Percentiles rank a stretch among this genome's conserved stretches.
phyloP scores from a whole-genome alignment of 2,113 vertebrate species.

The Columba livia region DNA sequence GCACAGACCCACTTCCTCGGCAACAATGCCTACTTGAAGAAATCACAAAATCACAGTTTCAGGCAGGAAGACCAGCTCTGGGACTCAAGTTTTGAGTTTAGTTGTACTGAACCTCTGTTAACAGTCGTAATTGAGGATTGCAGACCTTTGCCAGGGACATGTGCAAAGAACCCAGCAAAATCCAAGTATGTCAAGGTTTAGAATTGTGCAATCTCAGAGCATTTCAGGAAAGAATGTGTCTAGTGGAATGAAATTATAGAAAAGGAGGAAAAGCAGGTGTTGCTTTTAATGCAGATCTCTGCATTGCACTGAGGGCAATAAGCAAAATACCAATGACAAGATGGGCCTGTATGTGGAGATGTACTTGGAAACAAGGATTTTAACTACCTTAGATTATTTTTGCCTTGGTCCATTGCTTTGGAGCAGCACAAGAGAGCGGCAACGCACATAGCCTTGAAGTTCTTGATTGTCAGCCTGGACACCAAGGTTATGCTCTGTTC shows the following conservation, averaged over 20 bases:
- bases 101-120: background rate
- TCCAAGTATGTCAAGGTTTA: background rate
- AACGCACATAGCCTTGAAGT: background rate
- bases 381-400: background rate
- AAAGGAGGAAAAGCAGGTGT: slow-evolving; percentile 17
- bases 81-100: background rate
- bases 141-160: background rate
- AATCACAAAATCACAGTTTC: background rate
- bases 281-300: background rate
- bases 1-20: background rate
- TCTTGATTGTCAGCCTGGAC: slow-evolving; percentile 19
- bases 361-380: background rate
- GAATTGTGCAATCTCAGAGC: background rate
- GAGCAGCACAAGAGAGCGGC: background rate
- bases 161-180: background rate
- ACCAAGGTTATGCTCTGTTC: background rate
- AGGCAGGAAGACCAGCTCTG: background rate
- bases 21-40: background rate
- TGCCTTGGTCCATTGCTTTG: background rate
- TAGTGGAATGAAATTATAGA: background rate
- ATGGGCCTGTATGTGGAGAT: background rate
- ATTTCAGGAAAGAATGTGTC: slow-evolving; percentile 8
- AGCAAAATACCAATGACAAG: background rate
- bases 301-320: background rate
- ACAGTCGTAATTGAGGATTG: background rate